These are phyloP conservation scores for Metopolophium dirhodum DNA, from an alignment of 1,140 invertebrate species.

Conservation along the genomic window DNA sequence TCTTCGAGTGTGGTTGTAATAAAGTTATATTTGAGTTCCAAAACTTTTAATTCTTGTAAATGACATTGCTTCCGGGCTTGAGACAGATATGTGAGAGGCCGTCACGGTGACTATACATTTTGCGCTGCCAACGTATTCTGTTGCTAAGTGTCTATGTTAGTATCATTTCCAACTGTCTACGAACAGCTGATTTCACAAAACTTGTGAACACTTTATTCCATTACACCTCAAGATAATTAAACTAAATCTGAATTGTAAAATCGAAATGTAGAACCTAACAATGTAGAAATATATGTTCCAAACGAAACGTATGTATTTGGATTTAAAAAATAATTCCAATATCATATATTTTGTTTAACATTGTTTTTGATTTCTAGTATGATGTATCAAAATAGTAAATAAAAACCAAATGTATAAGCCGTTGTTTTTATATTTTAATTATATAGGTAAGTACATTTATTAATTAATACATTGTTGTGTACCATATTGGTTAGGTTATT, in stretches of 20 bases:
- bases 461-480: not conserved
- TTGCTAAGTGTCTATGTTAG: not conserved
- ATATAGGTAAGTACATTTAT: not conserved
- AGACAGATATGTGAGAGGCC: not conserved
- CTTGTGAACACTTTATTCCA: not conserved
- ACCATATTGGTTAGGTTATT: not conserved
- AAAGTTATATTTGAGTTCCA: not conserved
- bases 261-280: not conserved
- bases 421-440: not conserved
- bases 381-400: not conserved
- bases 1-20: not conserved
- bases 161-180: not conserved
- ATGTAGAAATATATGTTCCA: not conserved
- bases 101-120: not conserved
- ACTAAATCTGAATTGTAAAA: not conserved
- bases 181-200: not conserved
- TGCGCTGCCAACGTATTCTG: not conserved
- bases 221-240: not conserved
- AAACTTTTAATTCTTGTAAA: constrained; percentile 11
- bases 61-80: not conserved
- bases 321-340: not conserved
- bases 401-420: too few species aligned
- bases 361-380: not conserved
- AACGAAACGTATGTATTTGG: not conserved
- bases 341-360: not conserved